Conservation (phyloP, 2,113 vertebrate genomes). For the Eclectus roratus region DNA sequence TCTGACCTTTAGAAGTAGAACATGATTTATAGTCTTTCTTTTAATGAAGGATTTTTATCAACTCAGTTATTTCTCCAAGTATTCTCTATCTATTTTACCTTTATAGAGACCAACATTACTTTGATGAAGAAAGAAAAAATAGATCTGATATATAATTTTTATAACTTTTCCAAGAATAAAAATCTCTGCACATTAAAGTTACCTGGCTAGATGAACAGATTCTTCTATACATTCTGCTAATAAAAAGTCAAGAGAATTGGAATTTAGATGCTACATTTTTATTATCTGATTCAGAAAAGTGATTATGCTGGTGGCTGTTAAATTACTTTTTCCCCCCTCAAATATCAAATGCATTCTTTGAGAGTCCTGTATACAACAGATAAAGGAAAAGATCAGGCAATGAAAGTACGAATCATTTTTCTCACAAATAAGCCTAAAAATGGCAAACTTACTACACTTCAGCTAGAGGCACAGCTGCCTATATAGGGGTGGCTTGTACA, state of each 20-base stretch:
- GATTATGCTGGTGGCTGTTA: background rate
- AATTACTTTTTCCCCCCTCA: fast-evolving
- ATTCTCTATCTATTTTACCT: background rate
- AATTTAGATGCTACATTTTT: background rate
- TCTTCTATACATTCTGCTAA: background rate
- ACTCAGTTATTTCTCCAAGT: background rate
- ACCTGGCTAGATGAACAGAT: background rate
- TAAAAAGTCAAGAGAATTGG: background rate
- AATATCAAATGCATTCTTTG: background rate
- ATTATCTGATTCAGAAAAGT: background rate
- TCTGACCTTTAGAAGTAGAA: background rate
- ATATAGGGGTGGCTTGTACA: background rate
- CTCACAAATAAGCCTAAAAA: background rate
- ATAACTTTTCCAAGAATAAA: background rate
- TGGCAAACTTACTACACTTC: background rate
- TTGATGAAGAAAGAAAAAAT: background rate
- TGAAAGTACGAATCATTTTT: background rate
- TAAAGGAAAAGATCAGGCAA: background rate
- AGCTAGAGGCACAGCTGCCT: background rate
- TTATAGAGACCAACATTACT: background rate
- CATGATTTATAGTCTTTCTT: background rate
- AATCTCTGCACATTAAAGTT: background rate
- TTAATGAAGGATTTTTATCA: background rate
- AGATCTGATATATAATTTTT: background rate
- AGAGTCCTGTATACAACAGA: background rate